Evolutionary conservation across 1,140 invertebrate genomes (phyloP).

Genomic region (Tribolium castaneum): DNA sequence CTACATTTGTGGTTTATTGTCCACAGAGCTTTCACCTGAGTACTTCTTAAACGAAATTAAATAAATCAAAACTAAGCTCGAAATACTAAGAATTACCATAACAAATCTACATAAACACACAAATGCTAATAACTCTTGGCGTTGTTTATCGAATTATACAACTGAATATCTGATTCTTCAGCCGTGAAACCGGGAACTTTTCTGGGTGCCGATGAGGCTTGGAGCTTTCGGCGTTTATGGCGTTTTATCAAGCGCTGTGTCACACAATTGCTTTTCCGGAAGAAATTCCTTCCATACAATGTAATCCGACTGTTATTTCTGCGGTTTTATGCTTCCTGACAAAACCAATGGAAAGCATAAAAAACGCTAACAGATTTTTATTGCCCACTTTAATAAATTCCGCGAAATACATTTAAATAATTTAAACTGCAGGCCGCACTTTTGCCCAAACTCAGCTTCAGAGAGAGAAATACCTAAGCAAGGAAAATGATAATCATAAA

Average conservation of each 20-base stretch:
- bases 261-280: slow-evolving; percentile 40
- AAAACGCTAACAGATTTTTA: neutral
- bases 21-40: too few species aligned
- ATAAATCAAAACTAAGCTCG: too few species aligned
- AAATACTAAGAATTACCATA: too few species aligned
- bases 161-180: neutral
- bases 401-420: too few species aligned
- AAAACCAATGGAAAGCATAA: slow-evolving; percentile 4
- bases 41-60: too few species aligned
- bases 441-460: too few species aligned
- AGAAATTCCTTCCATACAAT: slow-evolving; percentile 32
- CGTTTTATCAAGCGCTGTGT: slow-evolving; percentile 34
- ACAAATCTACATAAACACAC: too few species aligned
- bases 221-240: slow-evolving; percentile 12
- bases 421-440: too few species aligned
- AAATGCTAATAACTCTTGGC: neutral
- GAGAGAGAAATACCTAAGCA: too few species aligned
- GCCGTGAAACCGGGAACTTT: neutral
- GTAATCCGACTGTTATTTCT: slow-evolving; percentile 12
- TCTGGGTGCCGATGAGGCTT: neutral
- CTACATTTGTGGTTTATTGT: too few species aligned
- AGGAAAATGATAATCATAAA: too few species aligned
- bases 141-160: neutral
- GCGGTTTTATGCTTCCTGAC: slow-evolving; percentile 1
- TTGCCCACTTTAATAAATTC: too few species aligned